Evolutionary conservation across 92 coral and sea anemone genomes (phyloP).

Genomic region (Pocillopora grandis): DNA sequence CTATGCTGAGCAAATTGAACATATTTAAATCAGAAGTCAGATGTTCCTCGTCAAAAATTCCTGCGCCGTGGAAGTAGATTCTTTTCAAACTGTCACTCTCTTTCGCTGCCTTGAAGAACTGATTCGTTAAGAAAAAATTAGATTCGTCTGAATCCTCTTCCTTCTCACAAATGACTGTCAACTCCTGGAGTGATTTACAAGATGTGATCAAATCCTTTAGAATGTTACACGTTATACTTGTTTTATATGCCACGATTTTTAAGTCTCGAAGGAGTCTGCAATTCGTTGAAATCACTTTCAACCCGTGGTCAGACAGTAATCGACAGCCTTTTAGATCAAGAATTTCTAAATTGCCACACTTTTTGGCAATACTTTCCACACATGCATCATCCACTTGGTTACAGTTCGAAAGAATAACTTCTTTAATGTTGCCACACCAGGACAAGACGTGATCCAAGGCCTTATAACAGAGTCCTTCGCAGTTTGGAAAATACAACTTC

Average conservation of each 20-base stretch:
- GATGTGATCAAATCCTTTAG: conserved; percentile 41
- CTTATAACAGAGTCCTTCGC: conserved; percentile 44
- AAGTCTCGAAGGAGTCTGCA: conserved; percentile 27
- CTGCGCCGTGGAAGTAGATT: conserved; percentile 57
- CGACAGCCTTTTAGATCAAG: conserved; percentile 55
- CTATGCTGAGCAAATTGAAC: conserved; percentile 35
- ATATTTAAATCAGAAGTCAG: not conserved
- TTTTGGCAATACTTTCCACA: conserved; percentile 48
- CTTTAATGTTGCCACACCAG: conserved; percentile 56
- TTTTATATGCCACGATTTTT: conserved; percentile 4
- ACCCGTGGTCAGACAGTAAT: conserved; percentile 50
- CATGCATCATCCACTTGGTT: conserved; percentile 59
- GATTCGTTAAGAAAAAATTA: conserved; percentile 44
- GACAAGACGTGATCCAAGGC: conserved; percentile 50
- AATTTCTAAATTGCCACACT: conserved; percentile 54
- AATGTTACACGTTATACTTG: conserved; percentile 43
- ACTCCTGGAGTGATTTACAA: conserved; percentile 48
- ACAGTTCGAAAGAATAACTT: conserved; percentile 59
- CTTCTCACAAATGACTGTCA: conserved; percentile 51
- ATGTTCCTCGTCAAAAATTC: conserved; percentile 47
- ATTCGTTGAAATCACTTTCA: conserved; percentile 30
- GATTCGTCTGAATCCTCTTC: conserved; percentile 47
- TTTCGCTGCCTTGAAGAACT: conserved; percentile 32
- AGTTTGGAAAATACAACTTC: conserved; percentile 53
- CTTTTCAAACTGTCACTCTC: conserved; percentile 39